These are phyloP conservation scores for Ophiodon elongatus DNA, from an alignment of 2,113 vertebrate species.

Conservation along the genomic window DNA sequence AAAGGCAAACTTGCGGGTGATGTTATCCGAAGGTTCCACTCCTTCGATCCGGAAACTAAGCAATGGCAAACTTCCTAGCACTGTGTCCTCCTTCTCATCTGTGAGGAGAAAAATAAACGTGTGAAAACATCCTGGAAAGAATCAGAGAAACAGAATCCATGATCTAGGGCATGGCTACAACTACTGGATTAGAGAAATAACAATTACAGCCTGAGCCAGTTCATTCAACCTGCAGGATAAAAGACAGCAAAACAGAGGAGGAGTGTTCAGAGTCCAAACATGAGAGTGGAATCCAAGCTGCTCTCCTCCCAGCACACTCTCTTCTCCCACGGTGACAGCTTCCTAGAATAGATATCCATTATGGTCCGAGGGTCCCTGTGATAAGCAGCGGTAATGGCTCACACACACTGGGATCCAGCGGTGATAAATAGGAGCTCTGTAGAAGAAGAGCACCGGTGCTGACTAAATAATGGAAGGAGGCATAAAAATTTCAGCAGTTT, in stretches of 20 bases:
- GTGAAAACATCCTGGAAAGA: neutral
- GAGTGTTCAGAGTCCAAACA: constrained; percentile 22
- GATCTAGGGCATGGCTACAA: neutral
- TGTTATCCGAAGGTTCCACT: constrained; percentile 91
- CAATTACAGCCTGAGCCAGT: neutral
- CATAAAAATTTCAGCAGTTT: constrained; percentile 68
- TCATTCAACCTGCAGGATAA: constrained; percentile 19
- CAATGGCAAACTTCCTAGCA: constrained; percentile 94
- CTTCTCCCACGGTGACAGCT: constrained; percentile 58
- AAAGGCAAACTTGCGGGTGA: constrained; percentile 95
- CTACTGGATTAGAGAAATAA: neutral
- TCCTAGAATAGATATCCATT: constrained; percentile 77
- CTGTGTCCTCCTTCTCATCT: constrained; percentile 95
- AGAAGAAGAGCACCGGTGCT: constrained; percentile 25
- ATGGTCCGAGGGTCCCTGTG: constrained; percentile 53
- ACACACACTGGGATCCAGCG: constrained; percentile 11
- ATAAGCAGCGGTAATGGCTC: constrained; percentile 48
- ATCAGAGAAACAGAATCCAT: neutral
- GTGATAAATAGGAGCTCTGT: constrained; percentile 4
- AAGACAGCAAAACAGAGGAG: constrained; percentile 21
- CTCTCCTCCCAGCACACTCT: constrained; percentile 35
- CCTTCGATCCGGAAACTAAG: constrained; percentile 92
- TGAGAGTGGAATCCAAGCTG: constrained; percentile 14
- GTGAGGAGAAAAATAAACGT: constrained; percentile 16
- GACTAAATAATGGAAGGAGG: constrained; percentile 75